phyloP scores from a whole-genome alignment of 2,888 invertebrate genomes.

The Himalopsyche kuldschensis region DNA sequence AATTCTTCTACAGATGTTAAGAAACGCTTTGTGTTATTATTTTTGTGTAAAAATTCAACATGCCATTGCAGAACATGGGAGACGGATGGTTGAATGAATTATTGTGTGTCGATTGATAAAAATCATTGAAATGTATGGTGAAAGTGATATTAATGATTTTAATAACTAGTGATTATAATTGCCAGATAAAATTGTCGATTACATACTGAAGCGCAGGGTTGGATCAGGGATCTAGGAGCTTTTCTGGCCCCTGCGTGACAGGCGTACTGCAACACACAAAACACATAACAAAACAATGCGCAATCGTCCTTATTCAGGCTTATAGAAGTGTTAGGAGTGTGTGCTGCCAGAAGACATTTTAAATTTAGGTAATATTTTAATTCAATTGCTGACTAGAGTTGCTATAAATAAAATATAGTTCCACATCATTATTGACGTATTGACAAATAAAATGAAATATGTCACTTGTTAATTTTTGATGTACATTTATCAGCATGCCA shows the following conservation, averaged over 20 bases:
- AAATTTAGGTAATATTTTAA: neutral
- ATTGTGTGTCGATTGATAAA: neutral
- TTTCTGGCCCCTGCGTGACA: slow-evolving; percentile 85
- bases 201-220: slow-evolving; percentile 44
- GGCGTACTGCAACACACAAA: slow-evolving; percentile 80
- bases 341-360: slow-evolving; percentile 18
- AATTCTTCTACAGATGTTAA: too few relatives aligned
- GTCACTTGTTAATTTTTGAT: too few relatives aligned
- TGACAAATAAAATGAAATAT: neutral
- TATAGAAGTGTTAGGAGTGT: slow-evolving; percentile 9
- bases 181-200: slow-evolving; percentile 15
- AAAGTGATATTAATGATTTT: neutral
- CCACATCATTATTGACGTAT: neutral
- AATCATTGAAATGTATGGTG: neutral
- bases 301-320: slow-evolving; percentile 18
- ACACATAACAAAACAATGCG: slow-evolving; percentile 41
- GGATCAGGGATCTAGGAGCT: slow-evolving; percentile 70
- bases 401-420: too few relatives aligned
- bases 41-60: slow-evolving; percentile 22
- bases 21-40: too few relatives aligned
- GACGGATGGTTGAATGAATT: neutral
- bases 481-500: too few relatives aligned
- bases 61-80: slow-evolving; percentile 44
- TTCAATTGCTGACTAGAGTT: too few relatives aligned
- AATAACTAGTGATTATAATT: slow-evolving; percentile 8